Conservation (phyloP, 1,140 invertebrate genomes). For the Coboldia fuscipes region DNA sequence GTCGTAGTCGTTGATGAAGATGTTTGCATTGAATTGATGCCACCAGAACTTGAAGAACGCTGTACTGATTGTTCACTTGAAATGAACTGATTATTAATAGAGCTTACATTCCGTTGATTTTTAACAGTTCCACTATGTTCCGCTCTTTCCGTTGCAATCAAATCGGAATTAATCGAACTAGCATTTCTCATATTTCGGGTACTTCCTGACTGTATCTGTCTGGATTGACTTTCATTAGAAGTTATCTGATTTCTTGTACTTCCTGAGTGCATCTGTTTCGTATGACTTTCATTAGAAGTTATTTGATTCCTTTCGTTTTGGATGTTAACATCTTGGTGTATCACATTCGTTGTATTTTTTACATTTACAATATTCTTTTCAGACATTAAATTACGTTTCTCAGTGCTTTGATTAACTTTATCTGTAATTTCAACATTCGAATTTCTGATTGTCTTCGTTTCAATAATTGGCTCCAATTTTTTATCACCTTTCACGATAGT, state of each 20-base stretch:
- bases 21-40: too few species aligned
- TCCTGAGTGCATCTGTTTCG: neutral
- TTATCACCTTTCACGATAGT: slow-evolving; percentile 16
- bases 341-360: neutral
- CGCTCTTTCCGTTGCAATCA: neutral
- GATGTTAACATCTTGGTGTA: neutral
- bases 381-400: neutral
- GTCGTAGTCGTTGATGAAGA: too few species aligned
- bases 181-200: too few species aligned
- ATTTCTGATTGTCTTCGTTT: slow-evolving; percentile 16
- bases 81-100: too few species aligned
- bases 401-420: slow-evolving; percentile 12
- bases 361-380: neutral
- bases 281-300: neutral
- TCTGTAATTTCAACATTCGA: slow-evolving; percentile 17
- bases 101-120: neutral
- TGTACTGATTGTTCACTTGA: too few species aligned
- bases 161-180: neutral
- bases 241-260: neutral
- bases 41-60: too few species aligned
- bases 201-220: too few species aligned
- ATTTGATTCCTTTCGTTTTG: neutral
- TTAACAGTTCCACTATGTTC: neutral
- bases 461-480: slow-evolving; percentile 18
- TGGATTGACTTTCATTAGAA: too few species aligned